phyloP scores from a whole-genome alignment of 2,888 invertebrate genomes.

The Hypolimnas misippus region DNA sequence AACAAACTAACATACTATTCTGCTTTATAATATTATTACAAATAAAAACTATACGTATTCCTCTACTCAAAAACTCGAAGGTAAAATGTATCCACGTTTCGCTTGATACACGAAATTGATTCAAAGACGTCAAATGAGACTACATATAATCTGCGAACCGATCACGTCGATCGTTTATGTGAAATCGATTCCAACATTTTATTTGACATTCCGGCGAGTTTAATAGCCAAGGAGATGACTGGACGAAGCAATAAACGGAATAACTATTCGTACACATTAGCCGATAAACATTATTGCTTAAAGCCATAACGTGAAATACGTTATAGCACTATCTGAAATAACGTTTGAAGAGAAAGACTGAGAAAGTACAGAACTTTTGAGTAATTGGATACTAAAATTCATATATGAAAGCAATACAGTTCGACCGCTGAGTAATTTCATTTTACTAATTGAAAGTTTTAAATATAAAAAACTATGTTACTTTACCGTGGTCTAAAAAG shows the following conservation, averaged over 20 bases:
- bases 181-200: conserved; percentile 81
- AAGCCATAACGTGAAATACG: conserved; percentile 29
- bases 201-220: conserved; percentile 80
- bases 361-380: not conserved
- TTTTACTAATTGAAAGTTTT: not conserved
- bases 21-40: too few species aligned
- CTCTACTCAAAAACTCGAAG: too few species aligned
- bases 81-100: conserved; percentile 9
- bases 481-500: too few species aligned
- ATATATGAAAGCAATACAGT: not conserved
- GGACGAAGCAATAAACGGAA: conserved; percentile 78
- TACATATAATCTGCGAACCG: conserved; percentile 59
- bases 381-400: not conserved
- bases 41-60: too few species aligned
- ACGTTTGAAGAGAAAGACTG: not conserved
- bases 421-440: not conserved
- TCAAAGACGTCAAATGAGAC: conserved; percentile 66
- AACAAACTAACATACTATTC: too few species aligned
- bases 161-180: conserved; percentile 81
- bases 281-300: conserved; percentile 70
- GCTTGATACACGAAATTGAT: conserved; percentile 47
- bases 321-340: conserved; percentile 15
- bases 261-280: conserved; percentile 80
- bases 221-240: conserved; percentile 78
- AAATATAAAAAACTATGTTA: too few species aligned